Conservation (phyloP, 2,888 invertebrate species). For the Augochlorella aurata region DNA sequence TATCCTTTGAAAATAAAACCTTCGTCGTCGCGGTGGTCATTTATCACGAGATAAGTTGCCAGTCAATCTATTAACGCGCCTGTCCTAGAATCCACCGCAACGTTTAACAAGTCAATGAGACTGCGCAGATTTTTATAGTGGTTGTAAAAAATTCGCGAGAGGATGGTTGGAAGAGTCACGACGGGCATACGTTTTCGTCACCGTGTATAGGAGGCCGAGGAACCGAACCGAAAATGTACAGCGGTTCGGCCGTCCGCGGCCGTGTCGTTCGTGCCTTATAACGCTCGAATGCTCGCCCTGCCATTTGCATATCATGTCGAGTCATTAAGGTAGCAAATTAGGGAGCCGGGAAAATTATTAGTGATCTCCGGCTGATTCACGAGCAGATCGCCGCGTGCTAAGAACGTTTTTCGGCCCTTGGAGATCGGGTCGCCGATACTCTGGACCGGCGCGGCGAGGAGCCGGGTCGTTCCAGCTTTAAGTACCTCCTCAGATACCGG, state of each 20-base stretch:
- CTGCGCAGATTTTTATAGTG: background rate
- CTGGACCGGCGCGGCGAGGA: background rate
- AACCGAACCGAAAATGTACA: constrained; percentile 28
- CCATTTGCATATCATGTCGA: constrained; percentile 61
- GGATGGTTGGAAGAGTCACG: background rate
- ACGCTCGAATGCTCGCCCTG: constrained; percentile 24
- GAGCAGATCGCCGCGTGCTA: background rate
- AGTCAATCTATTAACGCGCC: too few species aligned
- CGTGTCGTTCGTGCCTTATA: constrained; percentile 44
- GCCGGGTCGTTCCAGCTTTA: background rate
- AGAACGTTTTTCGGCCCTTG: background rate
- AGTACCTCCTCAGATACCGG: constrained; percentile 7
- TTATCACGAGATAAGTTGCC: too few species aligned
- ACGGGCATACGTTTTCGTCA: constrained; percentile 36
- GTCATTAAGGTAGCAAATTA: constrained; percentile 65
- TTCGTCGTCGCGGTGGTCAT: too few species aligned
- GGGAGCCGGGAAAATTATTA: constrained; percentile 43
- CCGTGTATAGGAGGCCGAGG: constrained; percentile 27
- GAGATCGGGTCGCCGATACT: constrained; percentile 7
- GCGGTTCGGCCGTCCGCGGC: constrained; percentile 22
- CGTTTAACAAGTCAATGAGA: too few species aligned
- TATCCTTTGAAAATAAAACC: too few species aligned
- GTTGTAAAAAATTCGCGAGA: background rate
- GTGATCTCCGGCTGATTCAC: constrained; percentile 45
- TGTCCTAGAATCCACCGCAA: too few species aligned